Percentiles rank a stretch among this genome's conserved stretches.
These are phyloP conservation scores for Gyrodactylus bullatarudis DNA, from an alignment of 1,140 invertebrate species.

Conservation along the genomic window DNA sequence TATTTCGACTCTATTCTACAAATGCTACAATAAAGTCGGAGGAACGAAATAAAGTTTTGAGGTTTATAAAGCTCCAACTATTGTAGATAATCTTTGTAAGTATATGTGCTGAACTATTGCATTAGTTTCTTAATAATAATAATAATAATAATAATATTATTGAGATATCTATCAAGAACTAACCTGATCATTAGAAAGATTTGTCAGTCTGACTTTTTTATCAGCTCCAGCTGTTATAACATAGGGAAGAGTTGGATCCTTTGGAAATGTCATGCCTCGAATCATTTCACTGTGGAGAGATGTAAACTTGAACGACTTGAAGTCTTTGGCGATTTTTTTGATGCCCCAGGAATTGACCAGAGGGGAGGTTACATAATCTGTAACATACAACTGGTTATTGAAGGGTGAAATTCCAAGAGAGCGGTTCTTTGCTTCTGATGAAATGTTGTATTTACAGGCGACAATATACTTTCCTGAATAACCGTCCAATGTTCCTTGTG, in stretches of 20 bases:
- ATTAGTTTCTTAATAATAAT: no score
- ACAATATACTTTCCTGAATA: neutral
- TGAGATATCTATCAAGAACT: no score
- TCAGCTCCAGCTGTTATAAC: neutral
- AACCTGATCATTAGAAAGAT: neutral
- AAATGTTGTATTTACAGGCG: neutral
- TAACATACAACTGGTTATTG: neutral
- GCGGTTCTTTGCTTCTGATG: neutral
- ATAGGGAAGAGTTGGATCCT: neutral
- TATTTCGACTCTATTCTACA: no score
- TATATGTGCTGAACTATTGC: no score
- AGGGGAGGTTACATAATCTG: neutral
- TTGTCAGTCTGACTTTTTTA: neutral
- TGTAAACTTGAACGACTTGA: neutral
- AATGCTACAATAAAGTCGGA: no score
- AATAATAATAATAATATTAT: no score
- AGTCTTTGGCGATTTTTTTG: neutral
- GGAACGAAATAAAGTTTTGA: no score
- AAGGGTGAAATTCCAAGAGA: neutral
- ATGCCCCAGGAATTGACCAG: neutral
- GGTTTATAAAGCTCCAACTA: no score
- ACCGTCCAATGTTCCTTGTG: neutral
- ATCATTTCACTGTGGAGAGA: neutral
- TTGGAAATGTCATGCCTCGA: neutral
- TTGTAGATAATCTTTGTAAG: no score